Conservation (phyloP, 2,888 invertebrate genomes). For the Boloria euphrosyne region DNA sequence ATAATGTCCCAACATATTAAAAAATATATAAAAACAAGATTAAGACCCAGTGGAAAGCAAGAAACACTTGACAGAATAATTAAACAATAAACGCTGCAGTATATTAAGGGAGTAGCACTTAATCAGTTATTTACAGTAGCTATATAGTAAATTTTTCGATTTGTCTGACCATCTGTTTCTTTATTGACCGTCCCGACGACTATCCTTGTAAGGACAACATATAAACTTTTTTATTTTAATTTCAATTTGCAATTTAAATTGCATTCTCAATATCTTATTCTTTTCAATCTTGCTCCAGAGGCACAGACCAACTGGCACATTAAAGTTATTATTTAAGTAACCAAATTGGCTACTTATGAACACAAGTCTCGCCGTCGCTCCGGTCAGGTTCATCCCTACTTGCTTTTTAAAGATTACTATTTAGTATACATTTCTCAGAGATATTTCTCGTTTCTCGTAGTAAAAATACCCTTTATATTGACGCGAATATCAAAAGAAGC, state of each 20-base stretch:
- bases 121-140: not conserved
- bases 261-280: constrained; percentile 5
- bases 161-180: constrained; percentile 18
- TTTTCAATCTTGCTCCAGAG: not conserved
- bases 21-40: no score
- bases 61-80: constrained; percentile 26
- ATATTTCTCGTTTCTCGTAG: no score
- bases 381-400: no score
- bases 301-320: no score
- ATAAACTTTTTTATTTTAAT: constrained; percentile 19
- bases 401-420: no score
- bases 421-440: no score
- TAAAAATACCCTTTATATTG: no score
- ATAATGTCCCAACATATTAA: no score
- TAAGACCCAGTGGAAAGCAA: constrained; percentile 1
- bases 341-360: no score
- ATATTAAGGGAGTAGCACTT: constrained; percentile 11
- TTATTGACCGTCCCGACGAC: constrained; percentile 12
- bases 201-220: constrained; percentile 23
- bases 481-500: no score
- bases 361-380: no score
- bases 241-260: constrained; percentile 32
- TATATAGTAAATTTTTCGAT: constrained; percentile 3
- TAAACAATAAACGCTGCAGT: constrained; percentile 26
- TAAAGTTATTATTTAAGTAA: no score